Evolutionary conservation across 2,888 invertebrate genomes (phyloP), one percentile per base, ranked within the genome.

Genomic region (Ganaspis brasiliensis): DNA sequence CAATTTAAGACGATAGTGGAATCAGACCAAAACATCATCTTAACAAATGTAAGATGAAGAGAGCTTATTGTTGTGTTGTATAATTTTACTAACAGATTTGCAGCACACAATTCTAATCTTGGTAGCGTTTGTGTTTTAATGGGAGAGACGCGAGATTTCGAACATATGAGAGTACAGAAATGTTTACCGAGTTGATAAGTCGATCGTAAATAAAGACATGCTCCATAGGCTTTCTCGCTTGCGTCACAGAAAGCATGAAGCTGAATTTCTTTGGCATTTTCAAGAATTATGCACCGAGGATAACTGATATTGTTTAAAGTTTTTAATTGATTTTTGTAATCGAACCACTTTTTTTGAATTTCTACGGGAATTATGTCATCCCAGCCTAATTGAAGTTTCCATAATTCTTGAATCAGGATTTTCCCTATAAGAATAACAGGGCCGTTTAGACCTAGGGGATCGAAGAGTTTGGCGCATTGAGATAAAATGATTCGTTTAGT

Each of bases 301-400:
- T 14, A 24, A 2, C 1, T 63, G 8, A 63, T 1, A 10, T 63
- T 26, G 16, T 63, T 31, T 63, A 63, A 35, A 5, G 2, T 5
- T 14, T 24, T 4, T 37, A 71, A 31, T 10, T 71, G 40, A 8
- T 9, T 12, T 19, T 16, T 19, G 14, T n/a, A 71, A 1, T 8
- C 21, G 2, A n/a, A 9, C 71, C 71, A 71, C 3, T 10, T 2
- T 8, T 37, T 71, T 19, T 37, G 40, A 10, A 80, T 6, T 57
- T 79, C 73, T 3, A 37, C 5, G 0, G 75, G 72, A 9, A 82
- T 19, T 31, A 71, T 24, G 16, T 84, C 82, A 71, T 86, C 83
- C 85, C 83, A 86, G 45, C 70, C 57, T 85, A 63, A 57, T 76
- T 37, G 75, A 80, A 80, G n/a, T 84, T 56, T 26, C 83, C 49